phyloP scores from a whole-genome alignment of 1,140 invertebrate genomes.

The Hypsibius dujardini region DNA sequence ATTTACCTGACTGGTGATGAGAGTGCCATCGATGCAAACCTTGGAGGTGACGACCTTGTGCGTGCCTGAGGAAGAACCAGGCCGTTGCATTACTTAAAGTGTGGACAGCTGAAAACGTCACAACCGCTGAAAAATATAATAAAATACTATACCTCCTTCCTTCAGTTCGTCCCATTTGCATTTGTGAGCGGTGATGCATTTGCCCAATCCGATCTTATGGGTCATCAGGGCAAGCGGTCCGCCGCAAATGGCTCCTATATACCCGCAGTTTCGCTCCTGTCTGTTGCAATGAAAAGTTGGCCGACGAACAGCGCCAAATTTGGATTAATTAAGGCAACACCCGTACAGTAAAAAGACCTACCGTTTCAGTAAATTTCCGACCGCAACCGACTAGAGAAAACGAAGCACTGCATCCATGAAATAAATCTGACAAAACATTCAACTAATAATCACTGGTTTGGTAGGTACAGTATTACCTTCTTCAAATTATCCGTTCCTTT shows the following conservation, averaged over 20 bases:
- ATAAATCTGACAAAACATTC: too few species aligned
- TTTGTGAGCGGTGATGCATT: slow-evolving; percentile 73
- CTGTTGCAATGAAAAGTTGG: background rate
- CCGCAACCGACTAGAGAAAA: slow-evolving; percentile 40
- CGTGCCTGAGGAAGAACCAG: background rate
- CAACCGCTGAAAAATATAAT: too few species aligned
- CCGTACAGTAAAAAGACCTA: background rate
- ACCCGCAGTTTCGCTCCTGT: slow-evolving; percentile 51
- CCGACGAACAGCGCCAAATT: background rate
- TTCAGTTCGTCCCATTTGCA: slow-evolving; percentile 47
- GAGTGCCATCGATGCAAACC: background rate
- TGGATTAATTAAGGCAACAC: background rate
- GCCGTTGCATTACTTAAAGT: too few species aligned
- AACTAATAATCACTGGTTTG: too few species aligned
- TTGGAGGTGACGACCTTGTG: background rate
- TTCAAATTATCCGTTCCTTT: slow-evolving; percentile 60
- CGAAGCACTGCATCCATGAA: too few species aligned
- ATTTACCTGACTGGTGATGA: slow-evolving; percentile 17
- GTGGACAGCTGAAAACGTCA: too few species aligned
- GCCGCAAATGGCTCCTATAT: slow-evolving; percentile 82
- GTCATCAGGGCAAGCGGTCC: slow-evolving; percentile 63
- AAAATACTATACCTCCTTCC: background rate
- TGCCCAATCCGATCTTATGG: slow-evolving; percentile 60
- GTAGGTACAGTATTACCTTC: too few species aligned
- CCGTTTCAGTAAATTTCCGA: slow-evolving; percentile 56